Conservation (phyloP, 2,113 vertebrate genomes). For the Nycticorax nycticorax region DNA sequence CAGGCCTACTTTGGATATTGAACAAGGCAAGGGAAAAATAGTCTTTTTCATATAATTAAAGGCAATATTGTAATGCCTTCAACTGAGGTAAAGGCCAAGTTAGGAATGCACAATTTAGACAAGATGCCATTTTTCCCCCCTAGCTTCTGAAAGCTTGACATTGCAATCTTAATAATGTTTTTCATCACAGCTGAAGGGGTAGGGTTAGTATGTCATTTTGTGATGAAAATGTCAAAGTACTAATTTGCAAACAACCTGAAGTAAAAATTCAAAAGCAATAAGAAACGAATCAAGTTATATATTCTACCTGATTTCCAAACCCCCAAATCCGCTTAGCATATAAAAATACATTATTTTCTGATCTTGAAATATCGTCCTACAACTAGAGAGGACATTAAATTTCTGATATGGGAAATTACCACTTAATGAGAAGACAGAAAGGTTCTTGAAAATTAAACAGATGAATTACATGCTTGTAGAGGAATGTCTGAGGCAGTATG, state of each 20-base stretch:
- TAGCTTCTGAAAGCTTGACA: neutral
- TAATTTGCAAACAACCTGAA: neutral
- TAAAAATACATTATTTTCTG: neutral
- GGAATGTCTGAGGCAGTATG: neutral
- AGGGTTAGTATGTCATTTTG: neutral
- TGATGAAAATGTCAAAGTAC: neutral
- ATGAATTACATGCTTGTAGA: neutral
- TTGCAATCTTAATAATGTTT: neutral
- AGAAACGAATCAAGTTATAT: neutral
- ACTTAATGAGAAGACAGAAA: slow-evolving; percentile 23
- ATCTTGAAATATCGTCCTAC: neutral
- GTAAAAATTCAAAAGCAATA: slow-evolving; percentile 7
- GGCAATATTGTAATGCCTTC: neutral
- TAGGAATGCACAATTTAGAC: neutral
- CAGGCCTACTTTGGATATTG: neutral
- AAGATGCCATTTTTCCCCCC: neutral
- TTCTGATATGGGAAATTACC: slow-evolving; percentile 6
- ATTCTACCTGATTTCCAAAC: neutral
- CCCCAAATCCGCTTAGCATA: neutral
- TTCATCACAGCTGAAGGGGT: neutral
- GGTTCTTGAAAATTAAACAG: slow-evolving; percentile 16
- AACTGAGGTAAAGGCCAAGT: neutral
- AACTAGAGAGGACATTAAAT: neutral
- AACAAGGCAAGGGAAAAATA: neutral
- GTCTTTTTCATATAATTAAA: neutral